These are phyloP conservation scores for Drosophila tsacasi DNA, from an alignment of 1,140 invertebrate species.

Conservation along the genomic window DNA sequence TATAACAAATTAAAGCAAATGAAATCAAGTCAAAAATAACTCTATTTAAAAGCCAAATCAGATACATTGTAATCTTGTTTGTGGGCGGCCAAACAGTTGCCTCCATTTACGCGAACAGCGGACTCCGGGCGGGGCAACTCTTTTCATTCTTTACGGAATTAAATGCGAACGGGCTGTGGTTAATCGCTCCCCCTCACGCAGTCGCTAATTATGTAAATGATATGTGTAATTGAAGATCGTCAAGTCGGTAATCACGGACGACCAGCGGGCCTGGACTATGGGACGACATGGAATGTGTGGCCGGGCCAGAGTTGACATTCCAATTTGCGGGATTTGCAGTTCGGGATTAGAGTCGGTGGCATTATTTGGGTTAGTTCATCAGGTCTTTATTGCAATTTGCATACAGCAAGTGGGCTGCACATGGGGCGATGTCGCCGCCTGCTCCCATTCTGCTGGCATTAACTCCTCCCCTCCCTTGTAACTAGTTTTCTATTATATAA, in stretches of 20 bases:
- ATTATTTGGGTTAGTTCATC: constrained; percentile 55
- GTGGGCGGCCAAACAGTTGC: neutral
- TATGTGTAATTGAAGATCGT: constrained; percentile 36
- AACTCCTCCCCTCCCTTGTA: neutral
- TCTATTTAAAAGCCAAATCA: constrained; percentile 1
- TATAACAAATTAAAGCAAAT: neutral
- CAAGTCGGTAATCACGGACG: constrained; percentile 8
- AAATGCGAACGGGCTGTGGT: constrained; percentile 1
- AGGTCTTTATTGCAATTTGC: constrained; percentile 58
- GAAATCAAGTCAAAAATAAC: neutral
- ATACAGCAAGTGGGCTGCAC: constrained; percentile 28
- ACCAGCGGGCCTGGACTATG: neutral
- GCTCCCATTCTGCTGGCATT: neutral
- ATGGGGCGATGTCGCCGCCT: constrained; percentile 21
- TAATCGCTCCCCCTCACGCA: constrained; percentile 29
- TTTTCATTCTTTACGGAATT: constrained; percentile 5
- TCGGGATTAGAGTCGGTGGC: constrained; percentile 30
- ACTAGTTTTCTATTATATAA: constrained; percentile 8
- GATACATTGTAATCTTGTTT: neutral
- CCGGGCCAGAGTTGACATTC: constrained; percentile 17
- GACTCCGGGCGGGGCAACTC: neutral
- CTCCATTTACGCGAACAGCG: neutral
- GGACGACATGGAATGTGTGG: neutral
- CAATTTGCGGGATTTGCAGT: constrained; percentile 12
- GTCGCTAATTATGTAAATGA: constrained; percentile 50